phyloP scores from a whole-genome alignment of 2,888 invertebrate genomes.

The Eurois occulta region DNA sequence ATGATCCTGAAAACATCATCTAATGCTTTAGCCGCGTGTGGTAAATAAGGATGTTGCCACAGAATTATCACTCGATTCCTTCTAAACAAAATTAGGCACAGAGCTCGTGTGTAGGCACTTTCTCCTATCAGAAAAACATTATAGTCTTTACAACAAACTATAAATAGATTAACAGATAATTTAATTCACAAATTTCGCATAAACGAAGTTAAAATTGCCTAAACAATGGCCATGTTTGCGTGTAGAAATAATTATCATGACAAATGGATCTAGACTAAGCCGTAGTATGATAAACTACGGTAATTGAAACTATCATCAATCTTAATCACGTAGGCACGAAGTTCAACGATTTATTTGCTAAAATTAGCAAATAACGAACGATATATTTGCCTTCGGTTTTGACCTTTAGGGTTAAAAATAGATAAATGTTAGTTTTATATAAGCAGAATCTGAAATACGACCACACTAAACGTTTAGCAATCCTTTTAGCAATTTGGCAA shows the following conservation, averaged over 20 bases:
- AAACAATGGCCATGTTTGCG: slow-evolving; percentile 55
- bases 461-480: background rate
- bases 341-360: slow-evolving; percentile 33
- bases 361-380: slow-evolving; percentile 6
- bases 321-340: slow-evolving; percentile 47
- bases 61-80: background rate
- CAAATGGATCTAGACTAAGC: slow-evolving; percentile 57
- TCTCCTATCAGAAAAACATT: slow-evolving; percentile 17
- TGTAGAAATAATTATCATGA: slow-evolving; percentile 63
- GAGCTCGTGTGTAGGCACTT: background rate
- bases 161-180: slow-evolving; percentile 4
- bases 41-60: background rate
- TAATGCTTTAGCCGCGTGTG: background rate
- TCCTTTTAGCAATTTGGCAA: background rate
- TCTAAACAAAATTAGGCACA: background rate
- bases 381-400: slow-evolving; percentile 5
- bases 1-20: background rate
- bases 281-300: slow-evolving; percentile 45
- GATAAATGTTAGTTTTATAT: background rate
- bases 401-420: slow-evolving; percentile 25
- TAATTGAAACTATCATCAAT: slow-evolving; percentile 57
- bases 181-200: slow-evolving; percentile 27
- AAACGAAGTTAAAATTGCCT: slow-evolving; percentile 60
- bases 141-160: background rate
- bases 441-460: background rate